Evolutionary conservation across 2,888 invertebrate species (phyloP), one percentile per base, ranked within the genome.

Genomic region (Spisula solida): DNA sequence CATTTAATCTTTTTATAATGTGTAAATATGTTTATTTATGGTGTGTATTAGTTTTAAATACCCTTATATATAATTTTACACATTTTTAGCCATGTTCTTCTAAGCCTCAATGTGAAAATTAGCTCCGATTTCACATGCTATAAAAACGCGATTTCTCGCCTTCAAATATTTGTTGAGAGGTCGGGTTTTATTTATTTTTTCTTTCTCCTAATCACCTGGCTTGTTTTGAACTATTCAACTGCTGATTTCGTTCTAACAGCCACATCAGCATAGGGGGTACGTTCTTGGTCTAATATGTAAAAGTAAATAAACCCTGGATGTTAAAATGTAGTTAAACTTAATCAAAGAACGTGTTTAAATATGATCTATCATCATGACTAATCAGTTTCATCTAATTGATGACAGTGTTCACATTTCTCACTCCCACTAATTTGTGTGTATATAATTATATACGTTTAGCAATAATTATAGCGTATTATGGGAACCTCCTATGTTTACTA

Each of bases 1-100:
- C 16, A 78, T 55, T 82, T 86, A 86, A 82, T 82, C 86, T 82
- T 56, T 86, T 86, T 82, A 86, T 82, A 75, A 78, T 75, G 48
- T 82, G 75, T 55, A 82, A 81, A 86, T 86, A 81, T 55, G 82
- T 81, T 25, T 75, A 82, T 81, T 82, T 55, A 70, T 82, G 48
- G 82, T 25, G 0, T 31, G 82, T 82, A 56, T 60, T 87, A 82
- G 56, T 34, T 47, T 41, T 66, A 79, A 60, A 82, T 87, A 60
- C 82, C 41, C 75, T 83, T 79, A 87, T 87, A 87, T 79, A 87
- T 79, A 87, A 87, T 47, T 82, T 82, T 79, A 60, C 79, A 82
- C 87, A 60, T 34, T 55, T 80, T 75, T 60, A 29, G 82, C 75
- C 79, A 82, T 47, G 75, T 41, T 82, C 75, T 25, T 75, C 1